Evolutionary conservation across 2,888 invertebrate genomes (phyloP).

Genomic region (Kuschelorhynchus macadamiae): DNA sequence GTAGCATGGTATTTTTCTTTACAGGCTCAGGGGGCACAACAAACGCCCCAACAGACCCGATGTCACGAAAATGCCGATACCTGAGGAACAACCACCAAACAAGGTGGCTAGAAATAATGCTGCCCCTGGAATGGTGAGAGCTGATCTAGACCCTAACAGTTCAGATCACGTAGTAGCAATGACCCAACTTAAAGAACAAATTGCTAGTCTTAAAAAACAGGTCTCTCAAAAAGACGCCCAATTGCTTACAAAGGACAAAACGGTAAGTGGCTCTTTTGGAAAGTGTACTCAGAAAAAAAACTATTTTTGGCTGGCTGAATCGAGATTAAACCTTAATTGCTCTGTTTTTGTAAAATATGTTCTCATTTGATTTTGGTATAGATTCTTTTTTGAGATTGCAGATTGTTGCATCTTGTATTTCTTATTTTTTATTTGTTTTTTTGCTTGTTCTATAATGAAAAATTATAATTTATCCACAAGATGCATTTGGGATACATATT

Average conservation of each 20-base stretch:
- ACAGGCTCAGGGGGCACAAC: conserved; percentile 77
- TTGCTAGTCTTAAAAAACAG: conserved; percentile 91
- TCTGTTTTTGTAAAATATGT: no score
- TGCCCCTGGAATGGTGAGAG: conserved; percentile 64
- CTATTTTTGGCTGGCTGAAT: neutral
- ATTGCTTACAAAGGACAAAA: conserved; percentile 89
- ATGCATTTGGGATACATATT: no score
- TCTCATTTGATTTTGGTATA: no score
- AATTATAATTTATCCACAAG: no score
- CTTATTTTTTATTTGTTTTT: no score
- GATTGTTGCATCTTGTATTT: no score
- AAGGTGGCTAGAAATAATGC: conserved; percentile 69
- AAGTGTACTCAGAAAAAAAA: no score
- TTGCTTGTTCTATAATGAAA: no score
- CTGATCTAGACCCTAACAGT: conserved; percentile 85
- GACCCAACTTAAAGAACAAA: conserved; percentile 94
- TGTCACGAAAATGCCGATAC: conserved; percentile 73
- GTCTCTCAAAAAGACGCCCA: conserved; percentile 88
- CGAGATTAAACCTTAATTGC: no score
- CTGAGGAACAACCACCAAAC: conserved; percentile 69
- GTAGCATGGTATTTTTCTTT: conserved; percentile 47
- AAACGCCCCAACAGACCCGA: conserved; percentile 80
- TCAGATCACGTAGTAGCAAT: conserved; percentile 95
- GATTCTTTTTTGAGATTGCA: no score
- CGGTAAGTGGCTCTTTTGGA: conserved; percentile 72